Evolutionary conservation across 2,113 vertebrate genomes (phyloP), one percentile per base, ranked within the genome.

Genomic region (Seriola aureovittata): DNA sequence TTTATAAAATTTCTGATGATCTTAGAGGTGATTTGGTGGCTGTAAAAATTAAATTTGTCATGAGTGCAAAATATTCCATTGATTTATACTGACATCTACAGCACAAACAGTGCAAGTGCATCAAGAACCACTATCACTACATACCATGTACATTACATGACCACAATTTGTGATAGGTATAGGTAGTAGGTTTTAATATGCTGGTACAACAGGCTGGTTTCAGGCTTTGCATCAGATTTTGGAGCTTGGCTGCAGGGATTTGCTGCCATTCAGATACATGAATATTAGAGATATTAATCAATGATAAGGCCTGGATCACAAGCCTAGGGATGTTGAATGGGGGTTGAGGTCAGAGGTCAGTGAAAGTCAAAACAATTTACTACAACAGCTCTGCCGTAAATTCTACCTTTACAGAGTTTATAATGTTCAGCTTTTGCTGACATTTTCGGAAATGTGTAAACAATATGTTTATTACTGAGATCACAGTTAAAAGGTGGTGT

Each of bases 21-120:
- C 17, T 32, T 12, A n/a, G 5, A 63, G 25, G 48, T 55, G 72
- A 63, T 29, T 19, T 14, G 1, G 36, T 34, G 71, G 42, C 62
- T 70, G 23, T 5, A 21, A 42, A 8, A 42, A 38, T 38, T 38
- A 1, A 60, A 57, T 29, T 5, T 25, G 3, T 58, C 25, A 64
- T 10, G 16, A 34, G 17, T 8, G 25, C 4, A 74, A 36, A 65
- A 55, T 3, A 25, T 46, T 14, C 8, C 34, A 63, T 46, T 57
- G 62, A 67, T 25, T 52, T 12, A 67, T n/a, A 78, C 75, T 84
- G 82, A 83, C 78, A 80, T 55, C 91, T 89, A 16, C 54, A 73
- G 88, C 38, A 54, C 21, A 75, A 9, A 62, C 36, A 4, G 42
- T 55, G 58, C 11, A 68, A 23, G 8, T 84, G 63, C 73, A 74